phyloP scores from a whole-genome alignment of 1,140 invertebrate species.

The Brachionus asplanchnoidis region DNA sequence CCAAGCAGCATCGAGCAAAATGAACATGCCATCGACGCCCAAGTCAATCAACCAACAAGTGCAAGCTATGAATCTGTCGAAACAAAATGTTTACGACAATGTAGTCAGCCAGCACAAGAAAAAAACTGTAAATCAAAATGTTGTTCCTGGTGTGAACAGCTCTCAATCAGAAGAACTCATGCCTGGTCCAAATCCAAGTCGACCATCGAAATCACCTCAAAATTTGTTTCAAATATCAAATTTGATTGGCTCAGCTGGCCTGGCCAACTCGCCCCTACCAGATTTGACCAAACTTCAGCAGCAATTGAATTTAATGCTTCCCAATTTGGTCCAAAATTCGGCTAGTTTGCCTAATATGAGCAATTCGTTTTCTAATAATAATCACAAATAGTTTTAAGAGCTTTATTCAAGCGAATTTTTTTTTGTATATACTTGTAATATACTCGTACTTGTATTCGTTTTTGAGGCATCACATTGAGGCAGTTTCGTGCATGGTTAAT shows the following conservation, averaged over 20 bases:
- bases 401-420: not conserved
- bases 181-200: not conserved
- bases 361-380: not conserved
- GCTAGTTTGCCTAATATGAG: not conserved
- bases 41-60: not conserved
- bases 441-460: not conserved
- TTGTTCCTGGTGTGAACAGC: not conserved
- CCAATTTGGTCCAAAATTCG: not conserved
- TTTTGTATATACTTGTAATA: not conserved
- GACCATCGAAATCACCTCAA: not conserved
- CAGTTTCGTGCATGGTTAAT: not conserved
- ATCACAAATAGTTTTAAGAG: not conserved
- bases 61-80: not conserved
- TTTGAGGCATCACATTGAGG: slow-evolving; percentile 4
- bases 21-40: not conserved
- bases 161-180: not conserved
- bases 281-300: not conserved
- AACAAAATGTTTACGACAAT: slow-evolving; percentile 1
- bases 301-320: slow-evolving; percentile 2
- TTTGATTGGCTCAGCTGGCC: not conserved
- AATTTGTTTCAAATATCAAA: slow-evolving; percentile 22
- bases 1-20: not conserved
- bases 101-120: slow-evolving; percentile 3
- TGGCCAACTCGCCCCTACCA: not conserved
- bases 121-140: not conserved